Conservation (phyloP, 2,797 vertebrate species). For the Syngnathus rostellatus region DNA sequence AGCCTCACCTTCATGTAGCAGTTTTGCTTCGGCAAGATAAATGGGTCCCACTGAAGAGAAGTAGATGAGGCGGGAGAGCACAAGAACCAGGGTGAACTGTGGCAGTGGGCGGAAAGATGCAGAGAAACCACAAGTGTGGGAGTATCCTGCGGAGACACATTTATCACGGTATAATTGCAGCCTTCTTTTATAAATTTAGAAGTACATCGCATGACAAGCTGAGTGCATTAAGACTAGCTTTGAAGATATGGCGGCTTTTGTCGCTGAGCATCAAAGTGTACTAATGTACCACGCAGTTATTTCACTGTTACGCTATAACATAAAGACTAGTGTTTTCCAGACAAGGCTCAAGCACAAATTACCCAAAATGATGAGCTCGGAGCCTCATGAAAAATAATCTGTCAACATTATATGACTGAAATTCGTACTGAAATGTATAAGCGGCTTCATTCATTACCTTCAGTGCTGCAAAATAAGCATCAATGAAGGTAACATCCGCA, state of each 20-base stretch:
- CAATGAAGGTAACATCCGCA: background rate
- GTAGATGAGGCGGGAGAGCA: constrained; percentile 8
- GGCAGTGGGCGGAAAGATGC: constrained; percentile 20
- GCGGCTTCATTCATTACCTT: background rate
- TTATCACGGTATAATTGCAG: constrained; percentile 33
- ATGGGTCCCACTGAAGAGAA: constrained; percentile 18
- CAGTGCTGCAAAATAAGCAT: background rate
- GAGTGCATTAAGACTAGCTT: constrained; percentile 17
- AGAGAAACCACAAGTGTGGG: constrained; percentile 16
- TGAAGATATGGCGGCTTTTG: constrained; percentile 33
- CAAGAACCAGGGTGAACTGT: constrained; percentile 15
- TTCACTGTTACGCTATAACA: constrained; percentile 14
- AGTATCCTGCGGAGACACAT: constrained; percentile 23
- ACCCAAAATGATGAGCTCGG: background rate
- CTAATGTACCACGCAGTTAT: constrained; percentile 16
- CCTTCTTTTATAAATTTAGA: constrained; percentile 25
- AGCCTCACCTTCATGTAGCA: background rate
- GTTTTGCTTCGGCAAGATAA: background rate
- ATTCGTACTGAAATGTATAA: background rate
- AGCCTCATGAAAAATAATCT: background rate
- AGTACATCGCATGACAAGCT: constrained; percentile 26
- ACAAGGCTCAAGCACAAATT: constrained; percentile 12
- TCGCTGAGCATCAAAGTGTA: constrained; percentile 37
- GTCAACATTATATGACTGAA: background rate
- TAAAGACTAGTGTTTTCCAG: constrained; percentile 11